These are phyloP conservation scores for Aphelinus atriplicis DNA, from an alignment of 1,140 invertebrate genomes.

Conservation along the genomic window DNA sequence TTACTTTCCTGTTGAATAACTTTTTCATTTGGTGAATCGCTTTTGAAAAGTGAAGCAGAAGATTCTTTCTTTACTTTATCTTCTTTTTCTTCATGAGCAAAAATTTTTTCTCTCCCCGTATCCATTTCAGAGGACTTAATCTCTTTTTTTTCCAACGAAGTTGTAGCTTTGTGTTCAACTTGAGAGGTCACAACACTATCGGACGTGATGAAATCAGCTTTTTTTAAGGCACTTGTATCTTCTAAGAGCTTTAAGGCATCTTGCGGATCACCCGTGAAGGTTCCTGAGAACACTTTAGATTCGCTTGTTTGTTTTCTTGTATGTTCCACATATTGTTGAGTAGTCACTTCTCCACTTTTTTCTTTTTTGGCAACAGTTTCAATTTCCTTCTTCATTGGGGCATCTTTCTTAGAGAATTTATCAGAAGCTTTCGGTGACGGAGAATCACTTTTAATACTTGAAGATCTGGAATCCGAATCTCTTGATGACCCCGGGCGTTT, in stretches of 20 bases:
- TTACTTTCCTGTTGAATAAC: conserved; percentile 50
- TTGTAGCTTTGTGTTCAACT: conserved; percentile 52
- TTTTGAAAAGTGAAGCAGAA: conserved; percentile 49
- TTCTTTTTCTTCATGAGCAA: conserved; percentile 56
- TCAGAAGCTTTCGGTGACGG: not conserved
- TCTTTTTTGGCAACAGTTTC: conserved; percentile 52
- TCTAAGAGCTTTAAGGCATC: conserved; percentile 51
- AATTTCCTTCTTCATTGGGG: conserved; percentile 34
- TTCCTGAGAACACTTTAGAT: conserved; percentile 48
- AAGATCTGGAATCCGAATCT: conserved; percentile 19
- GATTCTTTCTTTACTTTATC: conserved; percentile 52
- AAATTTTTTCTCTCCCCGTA: conserved; percentile 49
- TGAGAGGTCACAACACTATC: conserved; percentile 50
- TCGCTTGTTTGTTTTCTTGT: conserved; percentile 50
- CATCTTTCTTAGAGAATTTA: conserved; percentile 38
- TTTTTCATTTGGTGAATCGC: conserved; percentile 52
- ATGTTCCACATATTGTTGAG: conserved; percentile 48
- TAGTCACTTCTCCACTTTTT: conserved; percentile 49
- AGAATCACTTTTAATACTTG: conserved; percentile 7
- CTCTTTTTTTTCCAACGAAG: conserved; percentile 54
- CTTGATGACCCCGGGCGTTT: conserved; percentile 1
- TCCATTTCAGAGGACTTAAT: conserved; percentile 54
- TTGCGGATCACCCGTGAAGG: conserved; percentile 45
- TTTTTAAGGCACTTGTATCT: conserved; percentile 40
- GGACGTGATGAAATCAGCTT: conserved; percentile 39